phyloP scores from a whole-genome alignment of 2,888 invertebrate genomes.

The Pterostichus madidus region DNA sequence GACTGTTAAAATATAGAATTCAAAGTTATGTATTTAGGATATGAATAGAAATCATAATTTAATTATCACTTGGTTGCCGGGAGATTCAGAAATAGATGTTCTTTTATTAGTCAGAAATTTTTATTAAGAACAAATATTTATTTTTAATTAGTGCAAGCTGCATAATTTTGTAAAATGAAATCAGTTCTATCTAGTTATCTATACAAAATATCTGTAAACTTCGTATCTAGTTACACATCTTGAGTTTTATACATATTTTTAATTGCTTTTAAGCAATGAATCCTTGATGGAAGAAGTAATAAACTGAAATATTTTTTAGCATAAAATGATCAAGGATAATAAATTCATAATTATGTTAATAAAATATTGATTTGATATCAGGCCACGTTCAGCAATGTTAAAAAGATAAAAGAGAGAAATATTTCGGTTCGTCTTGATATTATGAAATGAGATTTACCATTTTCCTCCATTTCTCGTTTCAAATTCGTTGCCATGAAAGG shows the following conservation, averaged over 20 bases:
- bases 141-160: not conserved
- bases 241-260: not conserved
- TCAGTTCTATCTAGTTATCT: not conserved
- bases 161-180: too few relatives aligned
- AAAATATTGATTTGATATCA: too few relatives aligned
- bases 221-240: not conserved
- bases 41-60: not conserved
- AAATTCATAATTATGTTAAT: too few relatives aligned
- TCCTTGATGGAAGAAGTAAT: not conserved
- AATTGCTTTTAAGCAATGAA: not conserved
- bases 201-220: not conserved
- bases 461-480: too few relatives aligned
- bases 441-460: too few relatives aligned
- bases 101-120: not conserved
- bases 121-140: conserved; percentile 38
- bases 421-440: too few relatives aligned
- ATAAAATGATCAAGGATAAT: too few relatives aligned
- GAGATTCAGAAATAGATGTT: conserved; percentile 4
- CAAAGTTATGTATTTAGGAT: not conserved
- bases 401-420: too few relatives aligned
- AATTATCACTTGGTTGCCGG: not conserved
- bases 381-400: too few relatives aligned
- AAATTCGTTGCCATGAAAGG: too few relatives aligned
- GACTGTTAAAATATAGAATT: not conserved
- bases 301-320: not conserved